phyloP scores from a whole-genome alignment of 2,797 vertebrate genomes.

The Kryptopterus vitreolus region DNA sequence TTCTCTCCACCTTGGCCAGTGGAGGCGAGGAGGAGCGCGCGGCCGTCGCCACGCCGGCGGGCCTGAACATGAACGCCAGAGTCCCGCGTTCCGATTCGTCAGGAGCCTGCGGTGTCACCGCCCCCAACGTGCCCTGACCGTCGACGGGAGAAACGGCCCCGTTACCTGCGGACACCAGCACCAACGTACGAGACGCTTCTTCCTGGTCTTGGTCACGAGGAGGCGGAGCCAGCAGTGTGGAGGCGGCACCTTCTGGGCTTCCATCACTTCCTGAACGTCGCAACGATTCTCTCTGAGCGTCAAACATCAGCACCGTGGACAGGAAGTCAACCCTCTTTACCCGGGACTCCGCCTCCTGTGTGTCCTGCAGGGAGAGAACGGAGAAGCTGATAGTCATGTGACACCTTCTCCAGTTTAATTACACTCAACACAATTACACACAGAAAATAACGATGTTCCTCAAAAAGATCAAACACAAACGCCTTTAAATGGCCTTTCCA shows the following conservation, averaged over 20 bases:
- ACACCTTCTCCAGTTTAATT: not conserved
- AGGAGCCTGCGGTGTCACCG: conserved; percentile 81
- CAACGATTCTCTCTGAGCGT: conserved; percentile 65
- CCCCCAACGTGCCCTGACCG: conserved; percentile 82
- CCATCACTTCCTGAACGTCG: conserved; percentile 75
- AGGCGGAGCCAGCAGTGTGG: conserved; percentile 80
- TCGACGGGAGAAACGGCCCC: conserved; percentile 76
- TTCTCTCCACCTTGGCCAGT: conserved; percentile 87
- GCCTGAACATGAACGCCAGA: conserved; percentile 80
- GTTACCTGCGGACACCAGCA: conserved; percentile 85
- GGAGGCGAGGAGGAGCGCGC: conserved; percentile 77
- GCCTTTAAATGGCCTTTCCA: too few relatives aligned
- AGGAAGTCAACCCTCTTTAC: conserved; percentile 81
- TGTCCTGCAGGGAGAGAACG: conserved; percentile 36
- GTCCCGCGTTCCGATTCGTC: conserved; percentile 83
- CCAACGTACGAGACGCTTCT: conserved; percentile 85
- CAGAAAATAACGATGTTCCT: not conserved
- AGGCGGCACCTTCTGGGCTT: conserved; percentile 79
- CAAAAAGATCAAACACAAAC: too few relatives aligned
- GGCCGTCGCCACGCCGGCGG: conserved; percentile 55
- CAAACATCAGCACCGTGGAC: conserved; percentile 73
- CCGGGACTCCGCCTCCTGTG: conserved; percentile 50
- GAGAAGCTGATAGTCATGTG: not conserved
- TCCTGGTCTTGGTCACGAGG: conserved; percentile 83
- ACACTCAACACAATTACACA: not conserved